Evolutionary conservation across 2,888 invertebrate genomes (phyloP).

Genomic region (Ernsta delagoae): DNA sequence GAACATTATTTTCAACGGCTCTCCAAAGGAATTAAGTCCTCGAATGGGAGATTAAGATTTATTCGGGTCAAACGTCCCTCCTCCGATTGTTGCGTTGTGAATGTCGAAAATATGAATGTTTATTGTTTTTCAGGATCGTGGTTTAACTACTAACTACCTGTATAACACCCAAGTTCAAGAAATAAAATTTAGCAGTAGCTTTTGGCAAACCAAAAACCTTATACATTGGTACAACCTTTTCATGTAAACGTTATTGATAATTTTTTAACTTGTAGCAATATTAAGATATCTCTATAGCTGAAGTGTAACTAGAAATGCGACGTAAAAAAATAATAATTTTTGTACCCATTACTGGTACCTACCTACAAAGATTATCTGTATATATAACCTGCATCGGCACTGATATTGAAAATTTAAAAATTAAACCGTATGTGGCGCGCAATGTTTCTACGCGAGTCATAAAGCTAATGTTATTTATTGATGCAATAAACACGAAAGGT

Average conservation of each 20-base stretch:
- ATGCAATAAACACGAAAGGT: constrained; percentile 42
- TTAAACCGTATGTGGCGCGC: constrained; percentile 28
- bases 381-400: neutral
- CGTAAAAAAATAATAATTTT: too few relatives aligned
- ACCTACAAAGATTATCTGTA: too few relatives aligned
- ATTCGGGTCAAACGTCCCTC: constrained; percentile 21
- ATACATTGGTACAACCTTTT: too few relatives aligned
- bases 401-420: constrained; percentile 42
- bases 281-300: too few relatives aligned
- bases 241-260: too few relatives aligned
- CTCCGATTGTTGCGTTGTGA: neutral
- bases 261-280: too few relatives aligned
- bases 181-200: too few relatives aligned
- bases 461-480: constrained; percentile 48
- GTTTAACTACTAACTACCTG: neutral
- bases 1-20: constrained; percentile 41
- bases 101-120: constrained; percentile 4
- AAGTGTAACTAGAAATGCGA: too few relatives aligned
- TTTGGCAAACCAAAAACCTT: too few relatives aligned
- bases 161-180: too few relatives aligned
- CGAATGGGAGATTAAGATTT: constrained; percentile 31
- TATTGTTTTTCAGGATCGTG: neutral
- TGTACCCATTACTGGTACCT: too few relatives aligned
- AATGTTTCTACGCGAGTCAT: constrained; percentile 44
- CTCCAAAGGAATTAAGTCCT: constrained; percentile 49